These are phyloP conservation scores for Agrotis clavis DNA, from an alignment of 2,888 invertebrate genomes.

Conservation along the genomic window DNA sequence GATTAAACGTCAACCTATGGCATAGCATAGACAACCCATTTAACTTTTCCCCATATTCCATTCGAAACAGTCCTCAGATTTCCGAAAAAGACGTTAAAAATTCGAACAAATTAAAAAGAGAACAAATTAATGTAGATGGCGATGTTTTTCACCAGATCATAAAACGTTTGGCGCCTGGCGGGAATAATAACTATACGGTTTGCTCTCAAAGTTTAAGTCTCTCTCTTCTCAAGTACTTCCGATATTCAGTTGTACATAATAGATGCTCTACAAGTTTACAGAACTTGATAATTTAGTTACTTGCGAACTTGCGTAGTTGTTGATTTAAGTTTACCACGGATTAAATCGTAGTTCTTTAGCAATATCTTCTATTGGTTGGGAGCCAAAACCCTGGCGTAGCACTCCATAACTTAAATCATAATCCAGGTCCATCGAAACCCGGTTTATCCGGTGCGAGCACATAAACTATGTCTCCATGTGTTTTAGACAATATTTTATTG, in stretches of 20 bases:
- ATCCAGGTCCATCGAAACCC: background rate
- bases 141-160: slow-evolving; percentile 45
- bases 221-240: too few relatives aligned
- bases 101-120: slow-evolving; percentile 30
- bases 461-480: background rate
- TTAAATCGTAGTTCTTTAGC: background rate
- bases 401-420: background rate
- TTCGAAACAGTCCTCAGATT: slow-evolving; percentile 6
- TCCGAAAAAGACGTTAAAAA: slow-evolving; percentile 8
- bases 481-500: background rate
- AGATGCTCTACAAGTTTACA: background rate
- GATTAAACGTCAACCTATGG: background rate
- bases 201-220: slow-evolving; percentile 30
- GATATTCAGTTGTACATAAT: slow-evolving; percentile 4
- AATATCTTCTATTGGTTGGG: background rate
- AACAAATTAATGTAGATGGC: slow-evolving; percentile 25
- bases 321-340: background rate
- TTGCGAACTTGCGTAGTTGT: background rate
- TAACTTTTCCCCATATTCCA: background rate
- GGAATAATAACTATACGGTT: slow-evolving; percentile 16
- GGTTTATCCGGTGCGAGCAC: background rate
- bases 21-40: background rate
- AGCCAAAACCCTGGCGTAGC: slow-evolving; percentile 8
- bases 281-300: slow-evolving; percentile 15
- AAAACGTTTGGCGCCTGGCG: slow-evolving; percentile 25